Base-by-base conservation (phyloP, 2,888 invertebrate genomes). In the Hemicrepidius hirtus region DNA sequence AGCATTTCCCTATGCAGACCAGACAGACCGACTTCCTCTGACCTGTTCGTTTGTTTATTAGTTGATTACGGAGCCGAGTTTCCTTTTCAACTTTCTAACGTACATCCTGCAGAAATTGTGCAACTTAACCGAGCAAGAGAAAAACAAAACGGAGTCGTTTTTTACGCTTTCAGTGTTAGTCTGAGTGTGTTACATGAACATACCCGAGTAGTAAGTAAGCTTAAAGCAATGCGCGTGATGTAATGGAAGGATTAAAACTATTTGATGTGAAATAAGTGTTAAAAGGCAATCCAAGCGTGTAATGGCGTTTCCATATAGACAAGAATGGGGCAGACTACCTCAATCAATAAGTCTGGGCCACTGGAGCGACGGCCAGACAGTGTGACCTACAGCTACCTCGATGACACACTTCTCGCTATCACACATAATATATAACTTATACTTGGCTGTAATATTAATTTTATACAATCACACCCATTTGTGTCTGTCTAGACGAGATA, bases 301-400 rank as follows among this genome's bases (percentile, higher is more conserved):
- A 44, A 57, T 59, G 50, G 41, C 32, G 28, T 32, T 62, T 46
- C 50, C 64, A 63, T 50, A 59, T 63, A 71, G 60, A 71, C 64
- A 79, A 76, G 78, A 75, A 76, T 57, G 63, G 59, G 71, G 65
- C 73, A 76, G 71, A 71, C 69, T 64, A 74, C 59, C 68, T 71
- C 69, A 71, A 78, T 78, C 76, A 75, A 77, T 77, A 76, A 73
- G 77, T 78, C 78, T 78, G 77, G 78, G 77, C 75, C 78, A 76
- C 65, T 77, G 76, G 79, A 76, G 71, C 71, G 74, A 75, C 76
- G 76, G 78, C 82, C 82, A 83, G 84, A 84, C 84, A 74, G 80
- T 81, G 80, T 84, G 84, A 84, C 84, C 84, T 82, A 84, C 81
- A 82, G 81, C 78, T 77, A 79, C 78, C 78, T 78, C 78, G 79